Evolutionary conservation across 2,797 vertebrate genomes (phyloP), one percentile per base, ranked within the genome.

Genomic region (Hapalemur alaotrensis): DNA sequence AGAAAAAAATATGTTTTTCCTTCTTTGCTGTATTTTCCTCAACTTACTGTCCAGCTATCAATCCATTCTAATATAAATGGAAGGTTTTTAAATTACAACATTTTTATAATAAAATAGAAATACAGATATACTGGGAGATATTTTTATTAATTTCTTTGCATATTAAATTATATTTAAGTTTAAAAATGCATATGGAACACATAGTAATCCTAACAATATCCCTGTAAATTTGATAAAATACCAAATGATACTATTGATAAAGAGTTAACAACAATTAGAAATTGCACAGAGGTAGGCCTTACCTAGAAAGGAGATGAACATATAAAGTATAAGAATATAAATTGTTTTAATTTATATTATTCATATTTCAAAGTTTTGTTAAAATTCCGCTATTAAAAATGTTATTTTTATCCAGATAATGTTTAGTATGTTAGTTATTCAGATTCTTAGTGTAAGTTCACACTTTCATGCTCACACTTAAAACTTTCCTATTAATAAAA

Each of bases 361-460:
- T 57, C 9, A n/a, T 46, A 61, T 70, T 86, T 91, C n/a, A 89
- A 76, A 4, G 63, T 57, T 73, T 61, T 38, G 14, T 76, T 65
- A 78, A 94, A 82, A 81, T 78, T 63, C 18, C 78, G 7, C 52
- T 90, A 35, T 50, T 65, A 65, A 91, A 54, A 41, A 59, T 57
- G 0, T 73, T 79, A 18, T 87, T 63, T 63, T 32, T 8, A 89
- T 54, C 32, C 22, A 50, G 15, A 35, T 75, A 30, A n/a, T 83
- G 0, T 69, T 93, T 81, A 52, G 20, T 2, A 85, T 70, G 4
- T 43, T 28, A 67, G 9, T 41, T 85, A 43, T 92, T 22, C 28
- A 84, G 32, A 80, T 13, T 76, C 10, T 67, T 65, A 54, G 6
- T 32, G 6, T 69, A 75, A 48, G 9, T 87, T 43, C 10, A 14